These are phyloP conservation scores for Rhadinocentrus ornatus DNA, from an alignment of 2,797 vertebrate genomes.

Conservation along the genomic window DNA sequence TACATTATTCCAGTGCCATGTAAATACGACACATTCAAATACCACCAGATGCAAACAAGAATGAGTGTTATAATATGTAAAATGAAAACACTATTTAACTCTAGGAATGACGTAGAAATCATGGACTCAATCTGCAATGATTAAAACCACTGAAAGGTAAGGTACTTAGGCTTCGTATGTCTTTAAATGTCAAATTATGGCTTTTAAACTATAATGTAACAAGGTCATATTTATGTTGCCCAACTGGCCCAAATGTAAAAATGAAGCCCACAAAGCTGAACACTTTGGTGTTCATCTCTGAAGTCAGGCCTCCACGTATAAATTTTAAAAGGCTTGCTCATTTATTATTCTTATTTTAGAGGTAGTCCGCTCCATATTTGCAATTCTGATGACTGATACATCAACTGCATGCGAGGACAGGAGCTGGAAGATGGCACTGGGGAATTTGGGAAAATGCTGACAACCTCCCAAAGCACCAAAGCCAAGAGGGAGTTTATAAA, in stretches of 20 bases:
- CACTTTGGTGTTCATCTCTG: constrained; percentile 19
- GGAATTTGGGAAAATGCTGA: constrained; percentile 60
- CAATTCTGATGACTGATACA: constrained; percentile 65
- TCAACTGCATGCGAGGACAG: constrained; percentile 45
- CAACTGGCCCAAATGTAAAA: not conserved
- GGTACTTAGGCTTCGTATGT: not conserved
- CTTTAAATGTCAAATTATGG: not conserved
- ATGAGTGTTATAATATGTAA: not conserved
- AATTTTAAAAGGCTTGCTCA: constrained; percentile 64
- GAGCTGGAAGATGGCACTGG: constrained; percentile 25
- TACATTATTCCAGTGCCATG: no score
- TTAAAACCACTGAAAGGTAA: not conserved
- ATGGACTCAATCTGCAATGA: not conserved
- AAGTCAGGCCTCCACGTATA: constrained; percentile 17
- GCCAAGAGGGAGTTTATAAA: constrained; percentile 43
- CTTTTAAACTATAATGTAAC: constrained; percentile 1
- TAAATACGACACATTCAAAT: no score
- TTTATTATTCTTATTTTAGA: constrained; percentile 75
- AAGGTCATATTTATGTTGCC: not conserved
- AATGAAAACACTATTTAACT: not conserved
- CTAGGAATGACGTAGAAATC: not conserved
- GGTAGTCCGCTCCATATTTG: constrained; percentile 57
- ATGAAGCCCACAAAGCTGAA: constrained; percentile 13
- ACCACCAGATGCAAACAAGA: no score
- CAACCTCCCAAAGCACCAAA: constrained; percentile 27